Conservation (phyloP, 1,140 invertebrate genomes). For the Megalonaias nervosa region DNA sequence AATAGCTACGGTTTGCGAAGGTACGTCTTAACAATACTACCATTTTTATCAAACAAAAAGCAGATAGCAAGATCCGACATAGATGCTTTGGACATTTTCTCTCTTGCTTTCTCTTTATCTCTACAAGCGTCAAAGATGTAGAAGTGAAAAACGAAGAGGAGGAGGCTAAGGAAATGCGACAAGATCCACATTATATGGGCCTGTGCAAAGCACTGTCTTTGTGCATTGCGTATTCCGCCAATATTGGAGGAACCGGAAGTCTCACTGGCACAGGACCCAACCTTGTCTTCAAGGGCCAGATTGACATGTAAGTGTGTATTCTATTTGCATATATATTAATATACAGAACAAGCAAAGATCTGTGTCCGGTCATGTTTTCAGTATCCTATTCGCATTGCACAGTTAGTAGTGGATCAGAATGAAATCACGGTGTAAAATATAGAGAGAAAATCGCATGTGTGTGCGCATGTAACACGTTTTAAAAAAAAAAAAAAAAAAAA, state of each 20-base stretch:
- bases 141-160: too few relatives aligned
- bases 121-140: too few relatives aligned
- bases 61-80: too few relatives aligned
- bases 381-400: background rate
- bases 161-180: too few relatives aligned
- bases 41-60: too few relatives aligned
- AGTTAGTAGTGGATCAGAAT: background rate
- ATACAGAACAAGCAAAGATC: background rate
- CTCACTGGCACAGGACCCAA: constrained; percentile 92
- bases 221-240: constrained; percentile 85
- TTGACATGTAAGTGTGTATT: constrained; percentile 44
- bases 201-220: constrained; percentile 71
- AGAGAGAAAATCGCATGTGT: too few relatives aligned
- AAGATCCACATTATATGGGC: constrained; percentile 22
- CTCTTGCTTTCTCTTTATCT: too few relatives aligned
- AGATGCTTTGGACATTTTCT: too few relatives aligned
- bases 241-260: constrained; percentile 87
- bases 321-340: background rate
- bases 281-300: constrained; percentile 78
- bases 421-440: background rate
- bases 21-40: too few relatives aligned
- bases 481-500: too few relatives aligned
- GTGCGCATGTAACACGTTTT: too few relatives aligned
- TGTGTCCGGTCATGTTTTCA: background rate
- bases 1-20: too few relatives aligned